Percentiles rank a stretch among this genome's conserved stretches.
These are phyloP conservation scores for Phaonia tiefii DNA, from an alignment of 2,888 invertebrate species.

Conservation along the genomic window DNA sequence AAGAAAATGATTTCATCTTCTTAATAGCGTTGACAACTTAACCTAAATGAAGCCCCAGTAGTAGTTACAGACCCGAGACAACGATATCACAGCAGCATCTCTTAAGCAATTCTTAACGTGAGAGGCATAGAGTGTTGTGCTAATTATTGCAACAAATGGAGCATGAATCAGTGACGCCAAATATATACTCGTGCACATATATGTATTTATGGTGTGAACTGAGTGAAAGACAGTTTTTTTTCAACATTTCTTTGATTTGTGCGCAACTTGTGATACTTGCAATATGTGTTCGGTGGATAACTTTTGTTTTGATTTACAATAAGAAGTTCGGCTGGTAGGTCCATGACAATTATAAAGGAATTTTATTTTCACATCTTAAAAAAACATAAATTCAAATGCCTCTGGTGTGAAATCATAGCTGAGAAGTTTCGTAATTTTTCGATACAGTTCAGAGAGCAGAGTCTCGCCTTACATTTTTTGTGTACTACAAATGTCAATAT, in stretches of 20 bases:
- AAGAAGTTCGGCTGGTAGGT: conserved; percentile 1
- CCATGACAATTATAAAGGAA: no score
- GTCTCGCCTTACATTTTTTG: no score
- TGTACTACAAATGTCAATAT: no score
- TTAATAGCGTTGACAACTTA: conserved; percentile 64
- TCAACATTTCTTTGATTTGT: background rate
- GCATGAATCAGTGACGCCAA: conserved; percentile 62
- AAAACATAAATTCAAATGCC: no score
- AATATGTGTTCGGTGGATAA: conserved; percentile 5
- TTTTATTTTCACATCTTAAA: no score
- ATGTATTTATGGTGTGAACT: conserved; percentile 28
- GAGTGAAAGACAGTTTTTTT: conserved; percentile 34
- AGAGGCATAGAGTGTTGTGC: conserved; percentile 63
- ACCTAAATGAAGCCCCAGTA: conserved; percentile 48
- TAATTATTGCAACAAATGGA: conserved; percentile 67
- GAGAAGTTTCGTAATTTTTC: no score
- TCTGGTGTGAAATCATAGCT: no score
- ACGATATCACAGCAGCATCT: conserved; percentile 38
- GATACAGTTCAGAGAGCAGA: no score
- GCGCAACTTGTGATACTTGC: background rate
- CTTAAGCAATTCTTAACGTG: conserved; percentile 56
- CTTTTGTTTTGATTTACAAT: conserved; percentile 9
- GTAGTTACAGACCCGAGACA: background rate
- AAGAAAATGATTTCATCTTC: conserved; percentile 50
- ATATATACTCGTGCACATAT: no score